Conservation (phyloP, 2,888 invertebrate genomes). For the Eupeodes luniger region DNA sequence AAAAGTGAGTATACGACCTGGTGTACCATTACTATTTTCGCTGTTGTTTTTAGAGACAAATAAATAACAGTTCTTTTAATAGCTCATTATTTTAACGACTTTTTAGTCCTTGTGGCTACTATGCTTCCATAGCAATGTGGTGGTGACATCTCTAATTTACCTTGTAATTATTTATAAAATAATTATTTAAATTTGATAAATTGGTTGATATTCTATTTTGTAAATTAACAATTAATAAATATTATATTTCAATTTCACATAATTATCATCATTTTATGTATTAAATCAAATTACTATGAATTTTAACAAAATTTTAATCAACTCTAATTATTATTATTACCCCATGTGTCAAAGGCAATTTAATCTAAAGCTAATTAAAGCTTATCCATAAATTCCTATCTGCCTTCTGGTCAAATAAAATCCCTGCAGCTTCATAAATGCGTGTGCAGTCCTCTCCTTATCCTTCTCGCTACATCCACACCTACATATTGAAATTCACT, state of each 20-base stretch:
- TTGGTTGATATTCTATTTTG: not conserved
- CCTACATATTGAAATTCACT: not conserved
- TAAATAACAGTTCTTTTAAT: no score
- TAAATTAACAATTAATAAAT: not conserved
- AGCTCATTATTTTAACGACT: no score
- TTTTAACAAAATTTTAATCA: constrained; percentile 6
- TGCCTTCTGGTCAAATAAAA: constrained; percentile 25
- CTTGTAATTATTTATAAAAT: not conserved
- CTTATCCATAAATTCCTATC: constrained; percentile 23
- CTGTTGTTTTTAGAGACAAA: no score
- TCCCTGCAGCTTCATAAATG: not conserved
- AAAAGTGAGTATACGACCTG: no score
- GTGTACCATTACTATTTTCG: no score
- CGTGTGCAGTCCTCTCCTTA: no score
- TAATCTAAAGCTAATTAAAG: constrained; percentile 6
- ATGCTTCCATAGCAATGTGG: no score
- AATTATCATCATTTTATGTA: not conserved
- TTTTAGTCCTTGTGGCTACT: no score
- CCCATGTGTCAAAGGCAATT: constrained; percentile 1
- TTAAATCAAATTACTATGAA: not conserved
- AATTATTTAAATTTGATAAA: not conserved
- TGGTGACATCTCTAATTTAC: not conserved
- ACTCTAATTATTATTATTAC: not conserved
- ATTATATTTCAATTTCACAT: not conserved
- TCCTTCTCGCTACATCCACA: not conserved